phyloP scores from a whole-genome alignment of 2,113 vertebrate species.

The Macrotus californicus region DNA sequence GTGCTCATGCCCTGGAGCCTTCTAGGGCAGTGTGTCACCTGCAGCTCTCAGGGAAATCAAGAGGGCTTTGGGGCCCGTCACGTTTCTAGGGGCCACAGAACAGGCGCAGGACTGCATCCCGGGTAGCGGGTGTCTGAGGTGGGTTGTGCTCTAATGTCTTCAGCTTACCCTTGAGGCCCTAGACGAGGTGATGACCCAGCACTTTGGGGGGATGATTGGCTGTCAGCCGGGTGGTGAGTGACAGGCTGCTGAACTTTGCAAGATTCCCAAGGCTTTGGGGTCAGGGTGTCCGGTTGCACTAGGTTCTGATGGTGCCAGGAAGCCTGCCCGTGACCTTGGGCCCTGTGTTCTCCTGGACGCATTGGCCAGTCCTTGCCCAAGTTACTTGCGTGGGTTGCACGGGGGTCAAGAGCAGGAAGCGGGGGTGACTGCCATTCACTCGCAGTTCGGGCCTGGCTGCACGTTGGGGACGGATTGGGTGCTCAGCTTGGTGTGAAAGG shows the following conservation, averaged over 20 bases:
- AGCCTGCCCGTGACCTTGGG: background rate
- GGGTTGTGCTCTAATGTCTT: background rate
- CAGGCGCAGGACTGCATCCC: background rate
- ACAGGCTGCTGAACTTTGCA: background rate
- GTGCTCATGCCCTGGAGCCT: background rate
- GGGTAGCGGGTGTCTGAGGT: background rate
- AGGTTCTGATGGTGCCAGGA: background rate
- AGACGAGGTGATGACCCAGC: background rate
- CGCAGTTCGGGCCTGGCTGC: background rate
- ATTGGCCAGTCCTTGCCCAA: background rate
- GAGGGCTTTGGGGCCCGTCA: background rate
- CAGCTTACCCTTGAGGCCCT: background rate
- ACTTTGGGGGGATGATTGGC: background rate
- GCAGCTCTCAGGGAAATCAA: background rate
- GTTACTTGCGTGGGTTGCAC: background rate
- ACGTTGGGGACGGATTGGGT: background rate
- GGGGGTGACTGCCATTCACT: background rate
- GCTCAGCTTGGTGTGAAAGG: no score
- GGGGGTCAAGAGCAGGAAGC: background rate
- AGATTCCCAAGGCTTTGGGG: background rate
- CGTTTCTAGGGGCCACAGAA: background rate
- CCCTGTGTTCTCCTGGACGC: background rate
- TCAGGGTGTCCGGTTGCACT: background rate
- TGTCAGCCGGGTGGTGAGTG: background rate
- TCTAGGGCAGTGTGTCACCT: background rate